Base-by-base conservation (phyloP, 2,113 vertebrate species). In the Manacus vitellinus region DNA sequence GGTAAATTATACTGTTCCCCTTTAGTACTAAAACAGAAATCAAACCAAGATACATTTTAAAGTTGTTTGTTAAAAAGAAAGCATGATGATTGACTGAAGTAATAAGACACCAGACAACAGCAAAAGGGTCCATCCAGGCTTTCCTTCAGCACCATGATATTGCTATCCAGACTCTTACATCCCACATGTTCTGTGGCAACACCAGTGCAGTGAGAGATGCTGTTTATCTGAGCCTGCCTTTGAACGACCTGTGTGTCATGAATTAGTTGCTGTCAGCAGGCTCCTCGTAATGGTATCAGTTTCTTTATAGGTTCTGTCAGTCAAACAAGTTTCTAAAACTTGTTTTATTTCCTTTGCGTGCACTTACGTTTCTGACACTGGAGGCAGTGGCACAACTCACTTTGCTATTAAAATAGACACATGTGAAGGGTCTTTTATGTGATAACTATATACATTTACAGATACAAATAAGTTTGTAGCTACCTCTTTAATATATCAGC, bases 101-200 rank as follows among this genome's bases (percentile, higher is more conserved):
- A 96, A 58, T 97, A 96, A 96, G 97, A 98, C 97, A 98, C 97
- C 94, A 98, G 97, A 98, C 96, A 98, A 98, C 93, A 98, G 97
- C 92, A 97, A 97, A 91, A 97, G 92, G 94, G 95, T 96, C 95
- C 97, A 98, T 98, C 98, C 98, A 99, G 98, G 98, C 98, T 98
- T 98, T 98, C 98, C 96, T 98, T 98, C 98, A 95, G 96, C 92
- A 96, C 89, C 81, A 73, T 75, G 83, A 93, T 92, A 96, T 59
- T 74, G 74, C 95, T 97, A 74, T 77, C 92, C 97, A 97, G 96
- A 92, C 47, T 84, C 94, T 87, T 81, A 84, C 47, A 84, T n/a
- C 94, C 74, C 74, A 82, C 72, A 23, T 28, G 17, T 19, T 90
- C 86, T 74, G 85, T 96, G 85, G 94, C 66, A 95, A 88, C 89